Base-by-base conservation (phyloP, 2,888 invertebrate species). In the Machimus rusticus region DNA sequence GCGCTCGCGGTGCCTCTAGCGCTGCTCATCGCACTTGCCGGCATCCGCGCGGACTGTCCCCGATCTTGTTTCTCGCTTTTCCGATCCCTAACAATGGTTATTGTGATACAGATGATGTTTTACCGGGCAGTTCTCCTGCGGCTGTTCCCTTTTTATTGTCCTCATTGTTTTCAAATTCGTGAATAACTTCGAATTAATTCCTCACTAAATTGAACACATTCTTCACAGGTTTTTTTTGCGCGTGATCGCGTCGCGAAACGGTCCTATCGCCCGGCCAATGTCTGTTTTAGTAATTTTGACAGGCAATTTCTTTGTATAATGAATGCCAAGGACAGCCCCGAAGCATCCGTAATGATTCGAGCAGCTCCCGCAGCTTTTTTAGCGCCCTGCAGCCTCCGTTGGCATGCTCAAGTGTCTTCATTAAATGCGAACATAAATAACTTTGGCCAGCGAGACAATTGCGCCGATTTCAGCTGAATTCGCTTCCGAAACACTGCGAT, bases 201-300 rank as follows among this genome's bases (percentile, higher is more conserved):
- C 86, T 87, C 82, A 78, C 77, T 34, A 82, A 86, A 87, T 88
- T 88, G 84, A 88, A 87, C 84, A 85, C 87, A 88, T 88, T 87
- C 86, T 88, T 88, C 55, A 87, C 84, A 87, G 84, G 78, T 84
- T 88, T 88, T 88, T 88, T 88, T 43, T n/a, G n/a, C 12, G 39
- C 31, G 55, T 81, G 78, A 74, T 77, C 31, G 66, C 87, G 78
- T 89, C 87, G 87, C 86, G 87, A 87, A 89, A 89, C 66, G 88
- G 88, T 88, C 88, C 88, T 86, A 88, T 89, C 89, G 88, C 87
- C 43, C 43, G 43, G 86, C 87, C 88, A 88, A 88, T 86, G 88
- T 79, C 87, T 81, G 88, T 87, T 89, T 89, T 89, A 88, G 88
- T 88, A 89, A 87, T 89, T 89, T 89, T 89, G 89, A 89, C 89